phyloP scores from a whole-genome alignment of 2,797 vertebrate genomes.

The Crossoptilon crossoptilon region DNA sequence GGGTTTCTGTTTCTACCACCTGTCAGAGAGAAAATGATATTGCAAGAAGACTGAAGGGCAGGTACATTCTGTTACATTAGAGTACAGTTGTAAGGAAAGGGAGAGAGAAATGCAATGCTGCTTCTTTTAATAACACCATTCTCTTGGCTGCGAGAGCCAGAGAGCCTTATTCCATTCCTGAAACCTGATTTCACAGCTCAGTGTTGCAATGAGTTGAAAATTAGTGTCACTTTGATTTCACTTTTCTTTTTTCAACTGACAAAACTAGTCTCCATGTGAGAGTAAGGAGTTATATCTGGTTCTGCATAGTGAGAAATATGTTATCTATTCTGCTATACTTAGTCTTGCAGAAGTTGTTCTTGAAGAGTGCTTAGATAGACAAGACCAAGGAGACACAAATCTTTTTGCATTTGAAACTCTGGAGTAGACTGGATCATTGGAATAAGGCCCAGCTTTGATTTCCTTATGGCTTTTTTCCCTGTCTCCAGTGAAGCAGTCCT shows the following conservation, averaged over 20 bases:
- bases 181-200: constrained; percentile 15
- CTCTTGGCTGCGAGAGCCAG: neutral
- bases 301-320: neutral
- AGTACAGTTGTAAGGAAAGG: neutral
- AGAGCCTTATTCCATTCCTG: neutral
- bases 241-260: neutral
- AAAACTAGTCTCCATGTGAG: neutral
- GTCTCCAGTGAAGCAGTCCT: constrained; percentile 33
- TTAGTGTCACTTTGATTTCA: constrained; percentile 13
- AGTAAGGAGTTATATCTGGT: neutral
- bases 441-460: constrained; percentile 8
- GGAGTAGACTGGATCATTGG: constrained; percentile 9
- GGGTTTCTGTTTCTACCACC: neutral
- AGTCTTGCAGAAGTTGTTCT: neutral
- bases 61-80: neutral
- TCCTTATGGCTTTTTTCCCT: neutral
- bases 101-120: neutral
- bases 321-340: neutral
- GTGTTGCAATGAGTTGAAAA: neutral
- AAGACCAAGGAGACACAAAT: neutral
- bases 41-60: neutral
- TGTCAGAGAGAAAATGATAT: neutral
- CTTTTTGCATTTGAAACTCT: neutral
- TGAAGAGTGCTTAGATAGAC: neutral
- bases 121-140: neutral